A percentile compares a stretch with the other conserved stretches of the same genome.
Conservation (phyloP, 2,888 invertebrate genomes). For the Apodemia duryi region DNA sequence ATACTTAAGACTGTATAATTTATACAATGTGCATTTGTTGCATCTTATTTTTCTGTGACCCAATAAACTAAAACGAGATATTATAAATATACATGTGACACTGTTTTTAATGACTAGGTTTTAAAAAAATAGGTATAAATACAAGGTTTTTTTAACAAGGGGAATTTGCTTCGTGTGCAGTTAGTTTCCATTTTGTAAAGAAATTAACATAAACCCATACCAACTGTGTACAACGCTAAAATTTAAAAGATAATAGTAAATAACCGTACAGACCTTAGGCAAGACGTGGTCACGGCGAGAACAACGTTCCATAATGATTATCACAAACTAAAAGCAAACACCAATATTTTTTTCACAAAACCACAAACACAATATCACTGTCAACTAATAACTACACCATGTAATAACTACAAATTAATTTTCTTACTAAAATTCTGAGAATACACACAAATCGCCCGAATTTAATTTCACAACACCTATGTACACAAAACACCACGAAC, state of each 20-base stretch:
- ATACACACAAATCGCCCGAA: neutral
- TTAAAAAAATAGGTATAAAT: no score
- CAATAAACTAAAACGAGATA: no score
- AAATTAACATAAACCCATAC: no score
- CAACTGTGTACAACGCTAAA: no score
- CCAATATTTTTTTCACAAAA: constrained; percentile 16
- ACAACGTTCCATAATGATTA: constrained; percentile 18
- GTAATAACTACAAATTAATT: constrained; percentile 1
- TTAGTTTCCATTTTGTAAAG: no score
- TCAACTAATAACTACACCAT: constrained; percentile 10
- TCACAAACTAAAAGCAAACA: constrained; percentile 18
- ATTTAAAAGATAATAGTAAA: neutral
- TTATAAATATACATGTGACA: no score
- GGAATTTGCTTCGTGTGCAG: no score
- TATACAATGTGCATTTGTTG: no score
- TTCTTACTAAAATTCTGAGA: neutral
- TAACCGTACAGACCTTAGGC: constrained; percentile 4
- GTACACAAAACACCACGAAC: constrained; percentile 12
- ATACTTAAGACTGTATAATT: no score
- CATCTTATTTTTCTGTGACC: no score
- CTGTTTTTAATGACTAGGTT: no score
- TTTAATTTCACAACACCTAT: constrained; percentile 10
- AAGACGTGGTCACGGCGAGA: neutral
- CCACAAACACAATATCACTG: constrained; percentile 8
- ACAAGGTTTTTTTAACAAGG: no score